A percentile compares a stretch with the other conserved stretches of the same genome.
Evolutionary conservation across 1,140 invertebrate species (phyloP).

Genomic region (Yoshiicerus persimilis): DNA sequence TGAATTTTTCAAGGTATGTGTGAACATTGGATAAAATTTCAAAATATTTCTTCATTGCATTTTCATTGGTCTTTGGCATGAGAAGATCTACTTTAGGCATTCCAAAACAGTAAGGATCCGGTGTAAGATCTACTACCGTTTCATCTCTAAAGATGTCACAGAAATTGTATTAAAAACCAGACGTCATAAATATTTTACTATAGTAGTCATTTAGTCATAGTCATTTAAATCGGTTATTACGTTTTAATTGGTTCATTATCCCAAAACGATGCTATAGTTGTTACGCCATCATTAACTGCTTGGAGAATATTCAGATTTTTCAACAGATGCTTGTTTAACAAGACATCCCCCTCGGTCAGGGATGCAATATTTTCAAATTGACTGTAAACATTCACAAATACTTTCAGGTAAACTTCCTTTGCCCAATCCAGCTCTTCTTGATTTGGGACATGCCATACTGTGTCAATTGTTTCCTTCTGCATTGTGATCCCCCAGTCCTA

Average conservation of each 20-base stretch:
- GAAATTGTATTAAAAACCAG: background rate
- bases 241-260: slow-evolving; percentile 60
- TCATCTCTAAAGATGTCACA: background rate
- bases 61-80: slow-evolving; percentile 28
- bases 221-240: slow-evolving; percentile 54
- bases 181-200: background rate
- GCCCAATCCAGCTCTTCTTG: slow-evolving; percentile 68
- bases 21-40: slow-evolving; percentile 26
- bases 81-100: slow-evolving; percentile 32
- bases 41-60: slow-evolving; percentile 47
- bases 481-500: slow-evolving; percentile 79
- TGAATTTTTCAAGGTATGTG: slow-evolving; percentile 45
- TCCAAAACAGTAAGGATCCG: slow-evolving; percentile 29
- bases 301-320: slow-evolving; percentile 38
- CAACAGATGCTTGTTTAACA: slow-evolving; percentile 36
- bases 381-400: slow-evolving; percentile 11
- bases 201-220: background rate
- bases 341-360: slow-evolving; percentile 22
- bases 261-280: slow-evolving; percentile 64
- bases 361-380: slow-evolving; percentile 14
- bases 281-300: slow-evolving; percentile 51
- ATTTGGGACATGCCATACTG: slow-evolving; percentile 76
- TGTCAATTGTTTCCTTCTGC: slow-evolving; percentile 64
- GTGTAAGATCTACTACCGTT: slow-evolving; percentile 33
- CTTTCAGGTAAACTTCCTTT: slow-evolving; percentile 62